Conservation (phyloP, 2,113 vertebrate genomes). For the Sialia sialis region DNA sequence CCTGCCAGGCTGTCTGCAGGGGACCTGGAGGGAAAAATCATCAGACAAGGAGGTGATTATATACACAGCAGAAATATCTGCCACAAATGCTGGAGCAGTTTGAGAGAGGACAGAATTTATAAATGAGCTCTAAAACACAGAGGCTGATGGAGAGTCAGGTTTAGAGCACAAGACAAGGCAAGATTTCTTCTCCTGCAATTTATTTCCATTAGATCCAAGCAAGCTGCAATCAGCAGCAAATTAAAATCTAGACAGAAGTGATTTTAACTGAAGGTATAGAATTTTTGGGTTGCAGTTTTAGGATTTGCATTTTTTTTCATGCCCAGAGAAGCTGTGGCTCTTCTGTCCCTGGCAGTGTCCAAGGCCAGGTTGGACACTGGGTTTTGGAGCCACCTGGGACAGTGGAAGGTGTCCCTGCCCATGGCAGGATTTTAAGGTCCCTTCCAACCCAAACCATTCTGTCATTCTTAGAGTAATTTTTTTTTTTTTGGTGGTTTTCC, state of each 20-base stretch:
- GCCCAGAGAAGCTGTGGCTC: neutral
- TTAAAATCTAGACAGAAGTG: neutral
- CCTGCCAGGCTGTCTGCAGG: constrained; percentile 9
- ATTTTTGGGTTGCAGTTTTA: neutral
- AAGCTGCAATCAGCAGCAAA: neutral
- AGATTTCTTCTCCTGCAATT: neutral
- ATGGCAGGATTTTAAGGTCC: neutral
- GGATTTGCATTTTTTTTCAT: neutral
- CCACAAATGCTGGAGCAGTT: neutral
- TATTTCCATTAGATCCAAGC: neutral
- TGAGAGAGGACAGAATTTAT: neutral
- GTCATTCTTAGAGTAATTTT: neutral
- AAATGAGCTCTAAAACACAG: neutral
- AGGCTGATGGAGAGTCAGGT: neutral
- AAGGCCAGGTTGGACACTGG: neutral
- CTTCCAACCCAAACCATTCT: neutral
- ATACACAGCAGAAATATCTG: neutral
- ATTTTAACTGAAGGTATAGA: neutral
- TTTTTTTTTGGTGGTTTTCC: neutral
- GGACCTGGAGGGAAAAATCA: neutral
- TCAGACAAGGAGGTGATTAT: neutral
- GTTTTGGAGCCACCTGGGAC: neutral
- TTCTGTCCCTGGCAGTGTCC: neutral
- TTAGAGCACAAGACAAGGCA: neutral
- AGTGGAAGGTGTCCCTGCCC: neutral